Evolutionary conservation across 1,140 invertebrate genomes (phyloP).

Genomic region (Temnothorax nylanderi): DNA sequence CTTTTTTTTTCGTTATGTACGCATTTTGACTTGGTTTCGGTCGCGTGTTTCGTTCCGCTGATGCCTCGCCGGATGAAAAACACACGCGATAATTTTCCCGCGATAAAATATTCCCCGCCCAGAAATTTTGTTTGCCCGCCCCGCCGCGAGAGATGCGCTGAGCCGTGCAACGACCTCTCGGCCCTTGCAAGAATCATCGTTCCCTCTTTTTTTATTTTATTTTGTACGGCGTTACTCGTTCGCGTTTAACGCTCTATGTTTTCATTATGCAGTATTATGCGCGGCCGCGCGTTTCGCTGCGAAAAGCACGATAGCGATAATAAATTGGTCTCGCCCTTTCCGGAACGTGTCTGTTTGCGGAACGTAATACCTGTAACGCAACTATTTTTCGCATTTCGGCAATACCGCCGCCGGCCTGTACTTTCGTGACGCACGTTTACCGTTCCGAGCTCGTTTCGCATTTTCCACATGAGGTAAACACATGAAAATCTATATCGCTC

Average conservation of each 20-base stretch:
- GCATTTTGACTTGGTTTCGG: neutral
- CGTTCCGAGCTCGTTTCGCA: constrained; percentile 4
- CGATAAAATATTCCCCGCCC: constrained; percentile 30
- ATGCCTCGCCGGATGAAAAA: constrained; percentile 9
- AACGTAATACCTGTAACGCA: constrained; percentile 37
- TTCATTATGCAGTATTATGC: constrained; percentile 43
- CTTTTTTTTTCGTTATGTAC: neutral
- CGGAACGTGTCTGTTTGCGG: constrained; percentile 28
- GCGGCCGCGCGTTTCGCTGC: constrained; percentile 13
- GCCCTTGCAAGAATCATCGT: constrained; percentile 30
- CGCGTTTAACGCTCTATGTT: constrained; percentile 45
- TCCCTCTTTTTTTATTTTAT: neutral
- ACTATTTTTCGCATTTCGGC: constrained; percentile 55
- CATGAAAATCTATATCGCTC: constrained; percentile 30
- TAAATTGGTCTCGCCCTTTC: constrained; percentile 47
- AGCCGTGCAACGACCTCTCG: neutral
- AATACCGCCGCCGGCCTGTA: constrained; percentile 7
- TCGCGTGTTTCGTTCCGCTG: neutral
- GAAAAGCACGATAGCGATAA: constrained; percentile 46
- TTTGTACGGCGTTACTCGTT: constrained; percentile 26
- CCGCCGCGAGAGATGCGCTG: constrained; percentile 4
- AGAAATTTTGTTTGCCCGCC: constrained; percentile 27
- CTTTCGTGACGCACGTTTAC: neutral
- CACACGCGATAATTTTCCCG: constrained; percentile 32
- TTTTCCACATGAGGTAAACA: constrained; percentile 18